Evolutionary conservation across 1,140 invertebrate genomes (phyloP), one percentile per base, ranked within the genome.

Genomic region (Araneus ventricosus): DNA sequence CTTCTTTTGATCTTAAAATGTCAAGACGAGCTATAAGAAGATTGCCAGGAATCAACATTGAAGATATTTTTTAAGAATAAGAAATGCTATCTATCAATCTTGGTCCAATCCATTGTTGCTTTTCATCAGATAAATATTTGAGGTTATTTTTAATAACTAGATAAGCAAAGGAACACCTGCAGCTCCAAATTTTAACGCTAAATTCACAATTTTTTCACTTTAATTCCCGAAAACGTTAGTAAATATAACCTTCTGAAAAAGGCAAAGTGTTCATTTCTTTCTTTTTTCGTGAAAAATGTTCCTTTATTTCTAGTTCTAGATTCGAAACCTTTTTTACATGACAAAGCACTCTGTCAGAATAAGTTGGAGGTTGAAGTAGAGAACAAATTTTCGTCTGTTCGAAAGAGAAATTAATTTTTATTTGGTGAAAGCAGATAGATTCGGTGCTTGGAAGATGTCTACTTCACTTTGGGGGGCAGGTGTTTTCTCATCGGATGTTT

Each of bases 381-480:
- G 70, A 34, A 37, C 70, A 75, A 75, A 75, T 37, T 75, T 75
- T 17, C 10, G 8, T 34, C 30, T 75, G 70, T 75, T 75, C 70
- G 70, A 75, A n/a, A 63, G 70, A 75, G 14, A 75, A 75, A 75
- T 75, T 75, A 75, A 75, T 75, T 75, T 75, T 75, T 75, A 75
- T 75, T 75, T 75, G 70, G 17, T 34, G 70, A 75, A 6, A 75
- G 67, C 0, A 75, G 7, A 37, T 8, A 34, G 14, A 75, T 37
- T 75, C 22, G 17, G 30, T 75, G 14, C 70, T 34, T 75, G 0
- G 70, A 75, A 75, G 30, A 34, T 75, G 14, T 75, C 67, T 34
- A 34, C 34, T 30, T 75, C 20, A 10, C 70, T 75, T 75, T 34
- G 17, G 70, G 30, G 63, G 27, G 30, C 30, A 75, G 30, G 70